phyloP scores from a whole-genome alignment of 2,888 invertebrate genomes.

The Hoplodrina blanda region DNA sequence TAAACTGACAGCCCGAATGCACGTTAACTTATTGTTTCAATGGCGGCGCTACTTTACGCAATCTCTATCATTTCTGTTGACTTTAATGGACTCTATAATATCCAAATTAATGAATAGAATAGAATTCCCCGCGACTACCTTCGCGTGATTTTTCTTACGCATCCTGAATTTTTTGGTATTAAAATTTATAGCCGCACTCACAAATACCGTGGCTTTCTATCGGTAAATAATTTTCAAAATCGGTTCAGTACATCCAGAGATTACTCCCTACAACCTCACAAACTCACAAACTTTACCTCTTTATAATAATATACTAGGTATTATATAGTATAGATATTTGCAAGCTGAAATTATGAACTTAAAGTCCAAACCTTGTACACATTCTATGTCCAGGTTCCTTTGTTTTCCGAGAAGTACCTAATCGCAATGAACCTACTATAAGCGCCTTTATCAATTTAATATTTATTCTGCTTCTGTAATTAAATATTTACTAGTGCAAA shows the following conservation, averaged over 20 bases:
- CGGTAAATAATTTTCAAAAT: no score
- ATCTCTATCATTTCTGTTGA: conserved; percentile 8
- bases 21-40: conserved; percentile 34
- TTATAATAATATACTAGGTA: no score
- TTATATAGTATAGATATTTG: no score
- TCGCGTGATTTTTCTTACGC: no score
- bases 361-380: not conserved
- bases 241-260: no score
- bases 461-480: not conserved
- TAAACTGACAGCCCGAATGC: conserved; percentile 36
- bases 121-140: no score
- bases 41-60: conserved; percentile 15
- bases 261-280: no score
- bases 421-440: conserved; percentile 4
- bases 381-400: not conserved
- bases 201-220: no score
- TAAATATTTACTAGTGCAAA: not conserved
- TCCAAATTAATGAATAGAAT: not conserved
- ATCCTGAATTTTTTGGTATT: no score
- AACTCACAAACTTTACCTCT: no score
- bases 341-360: not conserved
- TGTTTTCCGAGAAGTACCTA: conserved; percentile 5
- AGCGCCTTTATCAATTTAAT: not conserved
- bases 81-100: conserved; percentile 18
- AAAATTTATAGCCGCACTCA: no score